Evolutionary conservation across 2,888 invertebrate species (phyloP), one percentile per base, ranked within the genome.

Genomic region (Xestia ashworthii): DNA sequence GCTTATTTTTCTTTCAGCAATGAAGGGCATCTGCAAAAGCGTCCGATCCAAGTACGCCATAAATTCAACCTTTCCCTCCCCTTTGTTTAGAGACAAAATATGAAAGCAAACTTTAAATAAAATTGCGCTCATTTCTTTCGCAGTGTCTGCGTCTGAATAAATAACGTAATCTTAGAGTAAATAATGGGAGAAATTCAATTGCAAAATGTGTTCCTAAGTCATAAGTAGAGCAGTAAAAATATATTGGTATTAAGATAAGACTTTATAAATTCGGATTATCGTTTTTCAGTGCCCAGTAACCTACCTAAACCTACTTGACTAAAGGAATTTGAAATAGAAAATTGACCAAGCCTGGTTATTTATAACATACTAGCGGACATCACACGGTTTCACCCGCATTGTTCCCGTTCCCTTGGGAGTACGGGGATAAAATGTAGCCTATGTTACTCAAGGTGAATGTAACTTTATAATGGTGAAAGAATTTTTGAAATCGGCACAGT

Each of bases 81-180:
- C 85, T 85, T 83, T 89, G 81, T 85, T 89, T 79, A 78, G 76
- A 85, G 74, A 80, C 83, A 81, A 89, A 85, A 87, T 87, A 84
- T 80, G 78, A 76, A 81, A 58, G 71, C 74, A 74, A 75, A 78
- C 78, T 82, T 82, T 77, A 87, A 87, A 89, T 80, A 81, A 87
- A 82, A 78, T 81, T 80, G 73, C 76, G 25, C 68, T 79, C 74
- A 83, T 89, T 84, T 88, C 66, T 87, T 84, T 70, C 44, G 69
- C 60, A 76, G 68, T 76, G 72, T 84, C 71, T 87, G 68, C 64
- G 67, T 76, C 72, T 80, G 82, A 70, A 82, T 85, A 78, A 84
- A 81, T 74, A 84, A 87, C 60, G 69, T 74, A 74, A 76, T 74
- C 76, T 62, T 19, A 50, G 46, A 50, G 69, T 70, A 80, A 86